These are phyloP conservation scores for Megaleporinus macrocephalus DNA, from an alignment of 2,113 vertebrate species.

Conservation along the genomic window DNA sequence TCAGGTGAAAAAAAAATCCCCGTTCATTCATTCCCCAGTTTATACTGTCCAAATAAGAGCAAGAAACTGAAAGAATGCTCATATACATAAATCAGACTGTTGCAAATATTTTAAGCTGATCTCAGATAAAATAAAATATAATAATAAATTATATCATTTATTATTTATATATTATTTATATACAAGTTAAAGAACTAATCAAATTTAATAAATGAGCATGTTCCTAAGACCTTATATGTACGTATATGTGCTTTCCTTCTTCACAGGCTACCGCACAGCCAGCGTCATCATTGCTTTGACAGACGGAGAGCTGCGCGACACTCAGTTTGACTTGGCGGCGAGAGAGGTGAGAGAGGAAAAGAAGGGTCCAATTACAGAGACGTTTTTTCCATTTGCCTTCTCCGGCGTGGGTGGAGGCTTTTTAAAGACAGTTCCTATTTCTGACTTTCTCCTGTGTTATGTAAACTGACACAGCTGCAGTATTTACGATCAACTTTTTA, in stretches of 20 bases:
- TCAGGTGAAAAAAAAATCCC: too few relatives aligned
- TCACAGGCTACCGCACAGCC: slow-evolving; percentile 89
- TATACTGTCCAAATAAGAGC: too few relatives aligned
- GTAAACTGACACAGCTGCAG: neutral
- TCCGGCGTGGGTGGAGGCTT: neutral
- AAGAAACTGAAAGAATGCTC: too few relatives aligned
- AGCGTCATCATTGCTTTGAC: slow-evolving; percentile 98
- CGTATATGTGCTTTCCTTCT: slow-evolving; percentile 3
- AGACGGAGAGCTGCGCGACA: slow-evolving; percentile 93
- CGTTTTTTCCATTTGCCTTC: neutral
- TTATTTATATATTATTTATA: too few relatives aligned
- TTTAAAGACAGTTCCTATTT: neutral
- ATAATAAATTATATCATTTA: too few relatives aligned
- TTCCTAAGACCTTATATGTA: neutral
- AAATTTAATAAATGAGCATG: neutral
- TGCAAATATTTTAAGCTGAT: too few relatives aligned
- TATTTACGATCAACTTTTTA: too few relatives aligned
- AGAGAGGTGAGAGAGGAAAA: slow-evolving; percentile 84
- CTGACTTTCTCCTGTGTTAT: neutral
- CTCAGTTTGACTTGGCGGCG: slow-evolving; percentile 92
- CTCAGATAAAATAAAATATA: too few relatives aligned
- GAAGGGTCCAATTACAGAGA: neutral
- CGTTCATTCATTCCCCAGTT: too few relatives aligned
- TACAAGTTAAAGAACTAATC: neutral
- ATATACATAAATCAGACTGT: too few relatives aligned